Evolutionary conservation across 2,888 invertebrate species (phyloP).

Genomic region (Anorthoa munda): DNA sequence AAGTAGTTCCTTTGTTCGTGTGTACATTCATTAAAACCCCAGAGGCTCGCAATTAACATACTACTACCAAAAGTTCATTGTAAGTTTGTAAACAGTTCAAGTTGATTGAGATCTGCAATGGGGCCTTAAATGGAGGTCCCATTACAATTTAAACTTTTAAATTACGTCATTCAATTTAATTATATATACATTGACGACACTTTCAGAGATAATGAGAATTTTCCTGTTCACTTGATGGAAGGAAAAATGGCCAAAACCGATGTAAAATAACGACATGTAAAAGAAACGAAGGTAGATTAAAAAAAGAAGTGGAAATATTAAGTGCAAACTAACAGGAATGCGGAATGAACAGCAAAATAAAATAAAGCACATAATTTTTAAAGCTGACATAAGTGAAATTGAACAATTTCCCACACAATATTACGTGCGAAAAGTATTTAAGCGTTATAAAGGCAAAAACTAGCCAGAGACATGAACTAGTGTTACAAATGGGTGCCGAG

Average conservation of each 20-base stretch:
- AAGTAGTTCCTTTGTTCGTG: conserved; percentile 33
- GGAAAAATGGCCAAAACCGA: not conserved
- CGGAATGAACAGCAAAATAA: conserved; percentile 1
- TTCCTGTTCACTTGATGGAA: not conserved
- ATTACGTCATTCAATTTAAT: conserved; percentile 25
- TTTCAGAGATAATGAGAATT: not conserved
- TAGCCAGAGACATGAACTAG: conserved; percentile 41
- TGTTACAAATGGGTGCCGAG: conserved; percentile 59
- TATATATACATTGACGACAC: not conserved
- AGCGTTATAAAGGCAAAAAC: conserved; percentile 13
- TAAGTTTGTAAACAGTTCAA: conserved; percentile 41
- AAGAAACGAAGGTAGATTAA: not conserved
- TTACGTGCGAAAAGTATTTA: not conserved
- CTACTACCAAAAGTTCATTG: conserved; percentile 47
- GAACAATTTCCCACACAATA: conserved; percentile 8
- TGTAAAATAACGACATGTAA: not conserved
- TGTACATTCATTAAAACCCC: conserved; percentile 33
- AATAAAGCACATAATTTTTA: not conserved
- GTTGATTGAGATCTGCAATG: conserved; percentile 43
- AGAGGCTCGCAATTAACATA: conserved; percentile 48
- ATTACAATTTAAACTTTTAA: conserved; percentile 50
- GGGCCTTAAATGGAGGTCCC: conserved; percentile 25
- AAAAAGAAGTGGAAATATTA: not conserved
- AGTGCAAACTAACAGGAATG: not conserved
- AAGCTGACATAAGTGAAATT: conserved; percentile 4